These are phyloP conservation scores for Rhadina sibilatrix DNA, from an alignment of 2,113 vertebrate genomes.

Conservation along the genomic window DNA sequence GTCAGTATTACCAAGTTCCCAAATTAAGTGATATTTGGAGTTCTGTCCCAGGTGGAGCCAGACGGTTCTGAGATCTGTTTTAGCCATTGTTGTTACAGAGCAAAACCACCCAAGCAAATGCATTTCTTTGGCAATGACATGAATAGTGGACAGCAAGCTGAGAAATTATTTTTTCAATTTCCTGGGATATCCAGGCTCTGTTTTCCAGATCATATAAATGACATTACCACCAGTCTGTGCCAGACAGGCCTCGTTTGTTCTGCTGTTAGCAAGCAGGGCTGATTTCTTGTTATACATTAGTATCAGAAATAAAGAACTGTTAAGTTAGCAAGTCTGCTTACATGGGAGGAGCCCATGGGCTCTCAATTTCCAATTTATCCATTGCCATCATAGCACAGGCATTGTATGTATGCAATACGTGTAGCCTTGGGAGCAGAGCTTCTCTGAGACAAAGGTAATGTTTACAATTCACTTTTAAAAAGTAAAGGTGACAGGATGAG, in stretches of 20 bases:
- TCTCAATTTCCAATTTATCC: background rate
- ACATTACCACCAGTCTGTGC: background rate
- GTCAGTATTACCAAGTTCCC: background rate
- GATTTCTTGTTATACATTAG: background rate
- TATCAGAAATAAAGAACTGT: background rate
- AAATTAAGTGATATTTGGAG: background rate
- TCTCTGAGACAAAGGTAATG: background rate
- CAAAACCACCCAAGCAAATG: background rate
- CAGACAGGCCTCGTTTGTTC: background rate
- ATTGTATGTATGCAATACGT: background rate
- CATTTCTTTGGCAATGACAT: background rate
- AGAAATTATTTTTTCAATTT: background rate
- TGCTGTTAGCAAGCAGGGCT: background rate
- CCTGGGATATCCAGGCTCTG: background rate
- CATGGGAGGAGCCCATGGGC: background rate
- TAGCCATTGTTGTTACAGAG: background rate
- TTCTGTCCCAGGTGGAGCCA: background rate
- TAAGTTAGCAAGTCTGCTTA: background rate
- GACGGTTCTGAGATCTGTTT: background rate
- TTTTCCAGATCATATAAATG: background rate
- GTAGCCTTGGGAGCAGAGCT: background rate
- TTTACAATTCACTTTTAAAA: background rate
- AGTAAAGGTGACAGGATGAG: background rate
- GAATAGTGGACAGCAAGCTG: background rate
- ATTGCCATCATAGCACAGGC: background rate